A percentile compares a stretch with the other conserved stretches of the same genome.
Evolutionary conservation across 2,113 vertebrate species (phyloP).

Genomic region (Carassius carassius): DNA sequence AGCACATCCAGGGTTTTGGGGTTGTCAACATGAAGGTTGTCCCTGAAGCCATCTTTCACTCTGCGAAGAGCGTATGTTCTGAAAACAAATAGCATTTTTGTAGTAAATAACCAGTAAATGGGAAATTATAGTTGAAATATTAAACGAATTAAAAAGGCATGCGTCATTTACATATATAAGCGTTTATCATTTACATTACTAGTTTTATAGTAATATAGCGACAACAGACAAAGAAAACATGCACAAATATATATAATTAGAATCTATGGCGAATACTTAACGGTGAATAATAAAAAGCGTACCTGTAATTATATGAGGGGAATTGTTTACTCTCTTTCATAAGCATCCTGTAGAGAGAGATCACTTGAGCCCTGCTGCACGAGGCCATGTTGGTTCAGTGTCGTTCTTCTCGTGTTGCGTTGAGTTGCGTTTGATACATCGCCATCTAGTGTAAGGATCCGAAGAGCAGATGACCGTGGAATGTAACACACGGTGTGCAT

Average conservation of each 20-base stretch:
- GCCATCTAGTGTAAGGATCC: background rate
- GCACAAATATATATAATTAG: background rate
- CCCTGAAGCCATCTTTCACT: conserved; percentile 85
- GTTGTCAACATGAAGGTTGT: conserved; percentile 78
- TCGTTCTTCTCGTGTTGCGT: background rate
- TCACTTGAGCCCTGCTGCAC: conserved; percentile 75
- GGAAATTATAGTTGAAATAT: background rate
- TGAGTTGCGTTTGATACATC: background rate
- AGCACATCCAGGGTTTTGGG: conserved; percentile 78
- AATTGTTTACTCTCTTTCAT: conserved; percentile 81
- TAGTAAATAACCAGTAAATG: background rate
- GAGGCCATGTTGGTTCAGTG: conserved; percentile 76
- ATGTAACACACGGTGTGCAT: background rate
- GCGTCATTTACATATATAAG: background rate
- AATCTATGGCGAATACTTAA: background rate
- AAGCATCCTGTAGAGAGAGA: conserved; percentile 80
- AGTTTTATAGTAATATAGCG: background rate
- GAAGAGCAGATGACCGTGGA: background rate
- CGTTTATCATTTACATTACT: background rate
- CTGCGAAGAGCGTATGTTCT: conserved; percentile 84
- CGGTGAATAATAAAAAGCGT: conserved; percentile 19
- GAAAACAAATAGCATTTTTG: conserved; percentile 55
- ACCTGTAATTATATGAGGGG: conserved; percentile 82
- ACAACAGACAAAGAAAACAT: background rate
- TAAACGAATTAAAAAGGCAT: background rate